Evolutionary conservation across 2,888 invertebrate genomes (phyloP), one percentile per base, ranked within the genome.

Genomic region (Agrypnus murinus): DNA sequence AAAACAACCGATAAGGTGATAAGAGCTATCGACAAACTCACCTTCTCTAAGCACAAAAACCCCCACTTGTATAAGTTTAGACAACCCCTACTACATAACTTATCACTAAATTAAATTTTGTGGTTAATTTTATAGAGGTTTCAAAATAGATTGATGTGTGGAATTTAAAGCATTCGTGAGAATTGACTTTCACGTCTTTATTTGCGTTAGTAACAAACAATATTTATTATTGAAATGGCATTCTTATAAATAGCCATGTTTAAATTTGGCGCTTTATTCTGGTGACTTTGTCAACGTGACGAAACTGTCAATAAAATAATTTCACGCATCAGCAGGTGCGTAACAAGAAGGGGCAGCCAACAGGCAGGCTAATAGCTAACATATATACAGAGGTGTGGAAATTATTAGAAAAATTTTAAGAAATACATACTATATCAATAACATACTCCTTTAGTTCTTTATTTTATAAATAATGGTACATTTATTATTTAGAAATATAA

Each of bases 1-100:
- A 40, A 68, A 68, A 65, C 58, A 68, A 69, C n/a, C 31, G 70
- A 71, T 71, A 71, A 71, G 58, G 46, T 19, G 59, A 64, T 57
- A 55, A 63, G 32, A 46, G 71, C 72, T 74, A 74, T 76, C 70
- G 73, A 76, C 67, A 77, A 63, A 66, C 71, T 71, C 63, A 66
- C 75, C 77, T 75, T 57, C 34, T 62, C 38, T 40, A 57, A 73
- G 53, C 12, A 34, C 14, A 55, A 69, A 74, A 69, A 65, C 70
- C 68, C 66, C 53, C 68, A 68, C 50, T 40, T 40, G 34, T 32
- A 32, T n/a, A 15, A 25, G 45, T 45, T 60, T 60, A 43, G 60
- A 60, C 60, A 60, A 60, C 60, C 60, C 60, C n/a, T 17, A 36
- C 17, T 38, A 15, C 38, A 38, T 9, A 50, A 50, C 12, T 31